Base-by-base conservation (phyloP, 2,888 invertebrate genomes). In the Protodeltote pygarga region DNA sequence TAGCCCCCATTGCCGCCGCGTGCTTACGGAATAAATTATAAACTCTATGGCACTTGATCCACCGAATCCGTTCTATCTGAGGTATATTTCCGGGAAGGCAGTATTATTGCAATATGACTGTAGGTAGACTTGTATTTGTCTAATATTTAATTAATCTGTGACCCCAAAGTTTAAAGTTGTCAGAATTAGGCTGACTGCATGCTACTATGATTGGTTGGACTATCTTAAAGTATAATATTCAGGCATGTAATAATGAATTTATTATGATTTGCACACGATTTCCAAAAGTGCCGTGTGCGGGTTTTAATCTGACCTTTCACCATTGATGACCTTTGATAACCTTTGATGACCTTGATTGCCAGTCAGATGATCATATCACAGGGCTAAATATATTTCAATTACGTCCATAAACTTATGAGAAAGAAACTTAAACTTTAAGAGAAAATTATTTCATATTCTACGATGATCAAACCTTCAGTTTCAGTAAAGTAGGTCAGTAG, bases 1-100 rank as follows among this genome's bases (percentile, higher is more conserved):
- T 83, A 83, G 78, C 65, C 69, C 63, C 74, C 72, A 73, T 75
- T 79, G 61, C 65, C 65, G 50, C 63, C 57, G 63, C 61, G 45
- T 75, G 75, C 73, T 61, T 62, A 42, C 46, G 31, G 81, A 82
- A 85, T 83, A 82, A 81, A 81, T 82, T 82, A 82, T 63, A 49
- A 64, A 54, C 46, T 57, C 48, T 25, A 45, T 41, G 39, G 51
- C 25, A 47, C 38, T 45, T 27, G 42, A 40, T 52, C 28, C 53
- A 21, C 37, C 49, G 33, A 40, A 41, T 21, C 34, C 29, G 31
- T 25, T 46, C 37, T 44, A 44, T 55, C 45, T 40, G 23, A 47
- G 25, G 39, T 60, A 41, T 52, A 41, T 44, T 15, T 25, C 33
- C 20, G 16, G 21, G 19, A 16, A 19, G 28, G 33, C 29, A 54